These are phyloP conservation scores for Pogonomyrmex barbatus DNA, from an alignment of 1,140 invertebrate species.

Conservation along the genomic window DNA sequence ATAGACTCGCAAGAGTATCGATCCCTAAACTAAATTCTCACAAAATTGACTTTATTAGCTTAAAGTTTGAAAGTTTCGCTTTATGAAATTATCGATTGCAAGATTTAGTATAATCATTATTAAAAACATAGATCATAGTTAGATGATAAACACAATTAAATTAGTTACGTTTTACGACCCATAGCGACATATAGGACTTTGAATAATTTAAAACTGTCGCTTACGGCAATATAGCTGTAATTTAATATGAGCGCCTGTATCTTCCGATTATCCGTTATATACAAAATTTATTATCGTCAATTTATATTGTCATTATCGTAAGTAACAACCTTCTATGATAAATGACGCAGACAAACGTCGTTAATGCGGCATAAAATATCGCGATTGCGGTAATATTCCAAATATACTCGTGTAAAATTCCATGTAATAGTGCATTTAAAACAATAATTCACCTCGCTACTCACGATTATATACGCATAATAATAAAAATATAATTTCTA, in stretches of 20 bases:
- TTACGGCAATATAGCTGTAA: neutral
- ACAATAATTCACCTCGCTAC: neutral
- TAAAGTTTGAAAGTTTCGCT: neutral
- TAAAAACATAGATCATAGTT: neutral
- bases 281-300: constrained; percentile 41
- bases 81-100: constrained; percentile 17
- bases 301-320: constrained; percentile 43
- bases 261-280: constrained; percentile 8
- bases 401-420: neutral
- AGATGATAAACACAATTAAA: constrained; percentile 25
- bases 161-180: neutral
- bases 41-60: neutral
- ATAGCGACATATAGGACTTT: neutral
- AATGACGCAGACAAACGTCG: constrained; percentile 3
- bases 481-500: neutral
- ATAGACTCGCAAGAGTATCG: neutral
- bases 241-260: constrained; percentile 15
- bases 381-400: neutral
- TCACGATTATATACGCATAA: neutral
- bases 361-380: neutral
- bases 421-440: neutral
- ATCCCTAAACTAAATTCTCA: constrained; percentile 20
- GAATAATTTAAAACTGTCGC: constrained; percentile 44
- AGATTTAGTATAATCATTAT: neutral
- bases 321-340: neutral